These are phyloP conservation scores for Drosophila tropicalis DNA, from an alignment of 1,140 invertebrate genomes.

Conservation along the genomic window DNA sequence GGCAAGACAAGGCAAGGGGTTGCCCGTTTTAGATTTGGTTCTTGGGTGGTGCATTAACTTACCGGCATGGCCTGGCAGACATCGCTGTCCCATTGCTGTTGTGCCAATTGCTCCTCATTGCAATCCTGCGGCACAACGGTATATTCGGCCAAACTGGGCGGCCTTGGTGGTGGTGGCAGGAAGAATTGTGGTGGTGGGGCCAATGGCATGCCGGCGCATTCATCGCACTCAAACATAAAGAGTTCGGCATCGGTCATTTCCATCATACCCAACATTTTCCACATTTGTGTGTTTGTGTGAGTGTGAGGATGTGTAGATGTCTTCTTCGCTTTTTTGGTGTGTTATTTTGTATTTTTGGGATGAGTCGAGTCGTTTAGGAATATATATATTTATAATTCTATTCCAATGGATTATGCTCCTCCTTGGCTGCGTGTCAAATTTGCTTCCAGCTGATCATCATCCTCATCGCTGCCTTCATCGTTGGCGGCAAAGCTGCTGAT, in stretches of 20 bases:
- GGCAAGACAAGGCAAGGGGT: too few relatives aligned
- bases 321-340: constrained; percentile 13
- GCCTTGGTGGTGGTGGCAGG: constrained; percentile 85
- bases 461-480: constrained; percentile 67
- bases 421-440: constrained; percentile 67
- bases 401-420: constrained; percentile 28
- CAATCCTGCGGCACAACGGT: constrained; percentile 70
- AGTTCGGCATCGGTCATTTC: constrained; percentile 64
- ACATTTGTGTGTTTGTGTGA: constrained; percentile 62
- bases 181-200: constrained; percentile 86
- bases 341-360: constrained; percentile 11
- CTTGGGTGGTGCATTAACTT: constrained; percentile 53
- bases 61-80: constrained; percentile 84
- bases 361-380: neutral
- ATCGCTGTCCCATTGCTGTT: constrained; percentile 80
- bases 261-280: constrained; percentile 77
- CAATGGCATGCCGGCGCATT: constrained; percentile 85
- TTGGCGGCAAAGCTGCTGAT: constrained; percentile 59
- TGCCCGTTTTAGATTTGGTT: too few relatives aligned
- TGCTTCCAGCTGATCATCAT: constrained; percentile 58
- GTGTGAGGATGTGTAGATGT: neutral
- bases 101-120: constrained; percentile 74
- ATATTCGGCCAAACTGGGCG: constrained; percentile 84
- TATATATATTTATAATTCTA: constrained; percentile 8
- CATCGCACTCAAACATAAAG: constrained; percentile 82